A percentile compares a stretch with the other conserved stretches of the same genome.
These are phyloP conservation scores for Antigone vipio DNA, from an alignment of 2,113 vertebrate genomes.

Conservation along the genomic window DNA sequence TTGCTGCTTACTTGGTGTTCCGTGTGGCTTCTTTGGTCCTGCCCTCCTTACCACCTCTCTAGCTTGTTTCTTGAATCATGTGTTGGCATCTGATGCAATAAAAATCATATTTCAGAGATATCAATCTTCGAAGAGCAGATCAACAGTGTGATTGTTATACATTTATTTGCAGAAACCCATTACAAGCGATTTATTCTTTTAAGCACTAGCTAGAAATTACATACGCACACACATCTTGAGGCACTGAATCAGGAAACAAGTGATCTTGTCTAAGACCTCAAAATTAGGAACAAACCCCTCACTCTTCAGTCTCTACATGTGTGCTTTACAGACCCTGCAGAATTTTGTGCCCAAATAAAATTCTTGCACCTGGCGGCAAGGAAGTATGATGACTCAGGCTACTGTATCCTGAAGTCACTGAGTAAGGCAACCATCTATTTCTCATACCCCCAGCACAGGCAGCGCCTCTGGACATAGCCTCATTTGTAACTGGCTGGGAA, in stretches of 20 bases:
- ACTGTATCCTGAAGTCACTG: neutral
- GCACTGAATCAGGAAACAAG: neutral
- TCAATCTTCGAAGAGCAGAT: neutral
- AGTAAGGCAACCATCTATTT: neutral
- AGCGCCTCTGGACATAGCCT: fast-evolving
- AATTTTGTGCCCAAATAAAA: neutral
- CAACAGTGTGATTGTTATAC: neutral
- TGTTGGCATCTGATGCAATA: neutral
- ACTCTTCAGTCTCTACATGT: neutral
- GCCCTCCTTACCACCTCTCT: neutral
- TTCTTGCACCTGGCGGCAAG: neutral
- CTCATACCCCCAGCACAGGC: neutral
- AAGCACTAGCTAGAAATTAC: neutral
- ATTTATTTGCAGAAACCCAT: neutral
- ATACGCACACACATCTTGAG: neutral
- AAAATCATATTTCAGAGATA: neutral
- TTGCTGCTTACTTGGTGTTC: neutral
- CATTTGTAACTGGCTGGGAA: neutral
- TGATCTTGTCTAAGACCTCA: neutral
- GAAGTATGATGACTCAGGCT: neutral
- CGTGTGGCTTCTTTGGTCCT: neutral
- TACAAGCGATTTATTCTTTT: neutral
- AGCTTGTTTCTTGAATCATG: neutral
- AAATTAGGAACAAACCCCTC: neutral
- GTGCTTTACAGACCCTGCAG: neutral